phyloP scores from a whole-genome alignment of 2,797 vertebrate genomes.

The Mallotus villosus region DNA sequence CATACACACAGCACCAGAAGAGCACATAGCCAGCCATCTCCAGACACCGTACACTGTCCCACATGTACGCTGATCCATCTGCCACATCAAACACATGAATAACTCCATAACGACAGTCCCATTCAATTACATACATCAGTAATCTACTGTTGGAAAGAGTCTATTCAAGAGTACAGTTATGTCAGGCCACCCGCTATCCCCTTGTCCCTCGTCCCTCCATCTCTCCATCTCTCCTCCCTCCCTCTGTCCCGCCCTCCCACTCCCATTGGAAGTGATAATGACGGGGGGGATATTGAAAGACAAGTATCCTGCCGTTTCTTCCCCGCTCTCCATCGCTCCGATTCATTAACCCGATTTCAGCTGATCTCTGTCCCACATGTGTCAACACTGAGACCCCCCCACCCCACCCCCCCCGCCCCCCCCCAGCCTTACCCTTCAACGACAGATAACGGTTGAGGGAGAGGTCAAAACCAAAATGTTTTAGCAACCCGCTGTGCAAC shows the following conservation, averaged over 20 bases:
- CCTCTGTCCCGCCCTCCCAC: constrained; percentile 25
- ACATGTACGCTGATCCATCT: neutral
- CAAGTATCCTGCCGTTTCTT: constrained; percentile 44
- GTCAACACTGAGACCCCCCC: constrained; percentile 29
- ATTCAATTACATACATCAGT: constrained; percentile 52
- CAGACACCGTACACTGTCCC: neutral
- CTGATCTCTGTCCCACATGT: constrained; percentile 75
- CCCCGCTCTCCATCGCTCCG: constrained; percentile 37
- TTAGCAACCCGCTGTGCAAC: constrained; percentile 51
- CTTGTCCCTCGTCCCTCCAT: neutral
- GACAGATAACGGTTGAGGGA: constrained; percentile 75
- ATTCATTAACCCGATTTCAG: constrained; percentile 77
- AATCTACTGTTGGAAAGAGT: constrained; percentile 58
- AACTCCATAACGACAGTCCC: constrained; percentile 43
- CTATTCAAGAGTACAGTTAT: constrained; percentile 48
- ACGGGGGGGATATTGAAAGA: constrained; percentile 60
- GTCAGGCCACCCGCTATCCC: constrained; percentile 55
- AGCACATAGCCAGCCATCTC: neutral
- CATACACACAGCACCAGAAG: neutral
- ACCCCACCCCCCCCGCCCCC: constrained; percentile 34
- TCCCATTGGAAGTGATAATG: constrained; percentile 54
- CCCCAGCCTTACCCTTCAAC: constrained; percentile 71
- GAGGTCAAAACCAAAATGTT: constrained; percentile 74
- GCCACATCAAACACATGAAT: neutral
- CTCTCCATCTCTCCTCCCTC: neutral